Conservation (phyloP, 2,888 invertebrate genomes). For the Protophormia terraenovae region DNA sequence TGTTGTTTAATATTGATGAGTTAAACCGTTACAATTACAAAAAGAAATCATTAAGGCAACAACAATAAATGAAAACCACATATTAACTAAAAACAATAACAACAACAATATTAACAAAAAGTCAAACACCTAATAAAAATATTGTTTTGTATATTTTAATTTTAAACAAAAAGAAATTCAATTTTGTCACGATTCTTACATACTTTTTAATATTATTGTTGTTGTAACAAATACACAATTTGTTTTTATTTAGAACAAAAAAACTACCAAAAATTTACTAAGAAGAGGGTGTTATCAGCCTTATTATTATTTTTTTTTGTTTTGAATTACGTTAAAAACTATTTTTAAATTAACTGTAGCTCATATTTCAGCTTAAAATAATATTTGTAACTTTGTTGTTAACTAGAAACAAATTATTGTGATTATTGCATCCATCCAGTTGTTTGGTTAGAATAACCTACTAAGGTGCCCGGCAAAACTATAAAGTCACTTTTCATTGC, state of each 20-base stretch:
- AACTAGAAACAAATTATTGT: too few relatives aligned
- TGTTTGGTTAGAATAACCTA: too few relatives aligned
- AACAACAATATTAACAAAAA: background rate
- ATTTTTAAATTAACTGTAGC: background rate
- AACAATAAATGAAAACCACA: conserved; percentile 29
- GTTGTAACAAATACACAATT: background rate
- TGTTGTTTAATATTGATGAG: conserved; percentile 42
- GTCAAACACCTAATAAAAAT: conserved; percentile 17
- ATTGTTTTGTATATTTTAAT: background rate
- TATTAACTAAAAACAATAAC: too few relatives aligned
- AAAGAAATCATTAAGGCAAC: conserved; percentile 9
- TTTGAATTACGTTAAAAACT: background rate
- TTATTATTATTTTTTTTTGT: background rate
- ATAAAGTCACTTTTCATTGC: too few relatives aligned
- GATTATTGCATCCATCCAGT: too few relatives aligned
- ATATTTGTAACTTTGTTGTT: too few relatives aligned
- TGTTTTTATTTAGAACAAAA: conserved; percentile 5
- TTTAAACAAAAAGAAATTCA: conserved; percentile 39
- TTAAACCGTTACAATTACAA: conserved; percentile 58
- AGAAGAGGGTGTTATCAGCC: background rate
- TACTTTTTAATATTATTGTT: conserved; percentile 14
- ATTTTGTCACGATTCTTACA: conserved; percentile 55
- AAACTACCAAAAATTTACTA: background rate
- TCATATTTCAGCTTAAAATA: background rate
- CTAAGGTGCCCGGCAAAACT: too few relatives aligned